Conservation (phyloP, 2,797 vertebrate species). For the Enteromius paludinosus region DNA sequence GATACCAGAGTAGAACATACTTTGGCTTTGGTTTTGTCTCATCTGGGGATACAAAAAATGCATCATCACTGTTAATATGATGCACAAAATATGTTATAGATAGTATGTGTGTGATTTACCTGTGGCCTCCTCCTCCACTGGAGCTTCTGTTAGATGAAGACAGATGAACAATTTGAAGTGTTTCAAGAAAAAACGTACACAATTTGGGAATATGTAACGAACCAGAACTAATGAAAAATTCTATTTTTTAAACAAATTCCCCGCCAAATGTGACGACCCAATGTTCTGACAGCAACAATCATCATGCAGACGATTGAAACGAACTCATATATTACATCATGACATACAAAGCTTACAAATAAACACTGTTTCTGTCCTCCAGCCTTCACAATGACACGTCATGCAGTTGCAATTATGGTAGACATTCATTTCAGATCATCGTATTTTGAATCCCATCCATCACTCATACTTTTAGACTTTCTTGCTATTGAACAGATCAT, state of each 20-base stretch:
- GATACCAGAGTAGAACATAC: slow-evolving; percentile 61
- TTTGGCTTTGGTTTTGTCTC: slow-evolving; percentile 75
- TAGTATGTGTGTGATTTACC: slow-evolving; percentile 22
- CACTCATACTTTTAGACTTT: not conserved
- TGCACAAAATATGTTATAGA: not conserved
- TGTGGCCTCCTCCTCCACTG: slow-evolving; percentile 57
- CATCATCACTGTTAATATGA: not conserved
- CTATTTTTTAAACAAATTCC: not conserved
- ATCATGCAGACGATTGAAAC: slow-evolving; percentile 20
- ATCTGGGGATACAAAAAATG: slow-evolving; percentile 59
- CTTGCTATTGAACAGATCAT: not conserved
- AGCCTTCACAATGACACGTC: slow-evolving; percentile 21
- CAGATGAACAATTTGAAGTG: not conserved
- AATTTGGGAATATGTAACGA: not conserved
- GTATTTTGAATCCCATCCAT: not conserved
- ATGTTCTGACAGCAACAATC: slow-evolving; percentile 58
- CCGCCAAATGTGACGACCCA: slow-evolving; percentile 42
- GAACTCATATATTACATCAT: slow-evolving; percentile 6
- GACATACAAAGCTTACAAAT: not conserved
- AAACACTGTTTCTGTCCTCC: not conserved
- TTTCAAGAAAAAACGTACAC: not conserved
- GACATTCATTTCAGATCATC: not conserved
- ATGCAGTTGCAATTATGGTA: slow-evolving; percentile 4
- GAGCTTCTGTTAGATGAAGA: slow-evolving; percentile 39
- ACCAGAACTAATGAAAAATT: not conserved